Base-by-base conservation (phyloP, 2,797 vertebrate species). In the Rhadinocentrus ornatus region DNA sequence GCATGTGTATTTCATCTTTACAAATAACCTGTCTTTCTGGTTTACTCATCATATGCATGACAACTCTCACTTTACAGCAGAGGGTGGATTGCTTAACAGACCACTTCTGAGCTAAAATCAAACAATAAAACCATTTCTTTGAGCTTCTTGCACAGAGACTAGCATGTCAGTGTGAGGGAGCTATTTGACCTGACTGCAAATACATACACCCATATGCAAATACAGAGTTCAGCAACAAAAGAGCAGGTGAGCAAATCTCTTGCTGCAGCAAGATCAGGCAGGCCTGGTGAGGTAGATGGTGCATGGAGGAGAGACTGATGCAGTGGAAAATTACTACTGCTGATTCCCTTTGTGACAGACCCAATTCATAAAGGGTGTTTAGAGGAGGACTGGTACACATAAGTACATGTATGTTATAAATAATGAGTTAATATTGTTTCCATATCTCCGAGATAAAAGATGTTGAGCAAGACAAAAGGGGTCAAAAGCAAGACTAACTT, bases 271-370 rank as follows among this genome's bases (percentile, higher is more conserved):
- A 81, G 90, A 89, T 82, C 76, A 66, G 88, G 66, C 91, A 91
- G 79, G 92, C 69, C 75, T 80, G 72, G 18, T n/a, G 75, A 71
- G 58, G 59, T 57, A 66, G 58, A 64, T 78, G 77, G 68, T 79
- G 73, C 63, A 70, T 16, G 26, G 65, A 71, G 61, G 48, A 39
- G 64, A 52, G 24, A 78, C 48, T 75, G 76, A 82, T 85, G 80
- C 64, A 85, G 80, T 92, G 91, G 91, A 93, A 93, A 91, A 91
- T 52, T 91, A 91, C 90, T 81, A 80, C 66, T 46, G 71, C 67
- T 67, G 50, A 73, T 29, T 37, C 69, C 84, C 80, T 75, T 48
- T 41, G 86, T 85, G 81, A 86, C 77, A 48, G 22, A 48, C n/a
- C n/a, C n/a, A n/a, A n/a, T 69, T 53, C 50, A 66, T 54, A 54